phyloP scores from a whole-genome alignment of 92 coral and sea anemone genomes.

The Bergia sp. region DNA sequence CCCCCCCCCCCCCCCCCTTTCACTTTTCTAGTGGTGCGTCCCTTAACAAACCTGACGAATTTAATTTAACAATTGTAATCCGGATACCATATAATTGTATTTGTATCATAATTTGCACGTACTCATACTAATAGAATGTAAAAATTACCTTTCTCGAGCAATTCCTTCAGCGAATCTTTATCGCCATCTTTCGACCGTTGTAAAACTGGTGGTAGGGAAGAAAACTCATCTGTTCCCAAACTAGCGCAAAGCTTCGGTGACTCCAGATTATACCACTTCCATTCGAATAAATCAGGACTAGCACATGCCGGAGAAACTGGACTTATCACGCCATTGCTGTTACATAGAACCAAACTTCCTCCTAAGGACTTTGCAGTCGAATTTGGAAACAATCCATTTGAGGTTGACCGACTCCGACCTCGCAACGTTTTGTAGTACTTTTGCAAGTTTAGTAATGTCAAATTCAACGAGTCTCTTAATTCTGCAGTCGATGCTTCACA shows the following conservation, averaged over 20 bases:
- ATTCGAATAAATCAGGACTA: conserved; percentile 73
- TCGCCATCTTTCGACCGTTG: conserved; percentile 80
- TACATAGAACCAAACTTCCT: conserved; percentile 71
- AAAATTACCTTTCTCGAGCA: conserved; percentile 70
- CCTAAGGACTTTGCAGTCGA: conserved; percentile 57
- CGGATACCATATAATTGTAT: background rate
- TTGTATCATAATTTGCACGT: background rate
- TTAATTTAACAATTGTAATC: no score
- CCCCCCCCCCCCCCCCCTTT: no score
- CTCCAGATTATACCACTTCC: conserved; percentile 91
- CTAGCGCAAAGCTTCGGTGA: conserved; percentile 82
- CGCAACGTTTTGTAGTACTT: conserved; percentile 86
- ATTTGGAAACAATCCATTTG: conserved; percentile 60
- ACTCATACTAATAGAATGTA: background rate
- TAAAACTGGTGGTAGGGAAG: conserved; percentile 72
- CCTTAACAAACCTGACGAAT: no score
- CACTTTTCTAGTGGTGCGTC: no score
- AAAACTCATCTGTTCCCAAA: conserved; percentile 82
- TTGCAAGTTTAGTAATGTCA: conserved; percentile 83
- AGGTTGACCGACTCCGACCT: conserved; percentile 67
- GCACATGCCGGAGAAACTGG: conserved; percentile 91
- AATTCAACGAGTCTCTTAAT: conserved; percentile 86
- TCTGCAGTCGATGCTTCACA: conserved; percentile 88
- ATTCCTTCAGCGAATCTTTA: conserved; percentile 56
- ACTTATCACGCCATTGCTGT: conserved; percentile 75